These are phyloP conservation scores for Neuroscelio doddi DNA, from an alignment of 2,888 invertebrate species.

Conservation along the genomic window DNA sequence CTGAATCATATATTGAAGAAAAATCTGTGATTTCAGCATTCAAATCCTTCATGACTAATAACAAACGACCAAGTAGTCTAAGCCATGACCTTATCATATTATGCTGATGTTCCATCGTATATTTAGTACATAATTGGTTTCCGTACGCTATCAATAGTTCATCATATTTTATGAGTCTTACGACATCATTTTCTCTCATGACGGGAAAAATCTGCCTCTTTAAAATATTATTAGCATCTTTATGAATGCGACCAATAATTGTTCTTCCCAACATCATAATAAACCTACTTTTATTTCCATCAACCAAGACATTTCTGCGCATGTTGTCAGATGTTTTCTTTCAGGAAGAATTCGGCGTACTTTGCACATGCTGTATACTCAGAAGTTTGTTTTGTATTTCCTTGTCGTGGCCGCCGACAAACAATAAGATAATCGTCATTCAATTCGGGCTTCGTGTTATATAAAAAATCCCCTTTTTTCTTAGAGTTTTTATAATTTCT, in stretches of 20 bases:
- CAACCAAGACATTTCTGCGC: constrained; percentile 10
- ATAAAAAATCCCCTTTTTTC: constrained; percentile 47
- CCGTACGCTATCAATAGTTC: constrained; percentile 39
- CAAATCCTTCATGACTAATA: constrained; percentile 9
- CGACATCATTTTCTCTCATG: constrained; percentile 42
- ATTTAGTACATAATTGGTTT: constrained; percentile 40
- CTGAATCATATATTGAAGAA: constrained; percentile 44
- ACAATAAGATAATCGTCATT: constrained; percentile 48
- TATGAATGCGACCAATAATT: neutral
- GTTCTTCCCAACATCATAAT: neutral
- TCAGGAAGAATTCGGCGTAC: constrained; percentile 45
- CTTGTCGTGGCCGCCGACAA: constrained; percentile 37
- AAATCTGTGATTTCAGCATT: constrained; percentile 38
- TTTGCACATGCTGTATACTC: constrained; percentile 40
- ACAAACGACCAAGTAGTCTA: constrained; percentile 20
- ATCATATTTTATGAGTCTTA: constrained; percentile 39
- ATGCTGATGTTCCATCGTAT: constrained; percentile 30
- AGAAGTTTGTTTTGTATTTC: constrained; percentile 21
- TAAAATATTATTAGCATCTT: neutral
- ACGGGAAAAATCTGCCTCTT: constrained; percentile 33
- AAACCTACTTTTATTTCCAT: neutral
- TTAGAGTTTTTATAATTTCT: constrained; percentile 30
- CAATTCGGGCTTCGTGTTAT: constrained; percentile 36
- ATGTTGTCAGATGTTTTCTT: constrained; percentile 42
- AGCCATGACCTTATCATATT: constrained; percentile 37